Evolutionary conservation across 2,888 invertebrate species (phyloP).

Genomic region (Stratiomys singularior): DNA sequence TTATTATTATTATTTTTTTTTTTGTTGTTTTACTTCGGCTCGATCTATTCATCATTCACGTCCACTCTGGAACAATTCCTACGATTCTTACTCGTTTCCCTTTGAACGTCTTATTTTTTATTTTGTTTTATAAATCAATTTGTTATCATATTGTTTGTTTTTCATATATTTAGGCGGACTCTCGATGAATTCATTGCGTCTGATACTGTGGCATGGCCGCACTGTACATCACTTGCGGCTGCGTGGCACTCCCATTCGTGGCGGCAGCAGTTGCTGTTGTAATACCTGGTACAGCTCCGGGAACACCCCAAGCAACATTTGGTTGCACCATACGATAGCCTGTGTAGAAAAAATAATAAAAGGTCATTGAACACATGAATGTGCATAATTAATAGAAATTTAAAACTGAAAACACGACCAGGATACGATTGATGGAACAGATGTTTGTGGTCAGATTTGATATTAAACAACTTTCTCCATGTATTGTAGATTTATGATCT

Average conservation of each 20-base stretch:
- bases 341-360: constrained; percentile 56
- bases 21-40: constrained; percentile 5
- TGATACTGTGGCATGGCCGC: constrained; percentile 84
- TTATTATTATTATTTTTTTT: too few relatives aligned
- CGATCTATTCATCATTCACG: not conserved
- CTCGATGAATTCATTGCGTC: constrained; percentile 74
- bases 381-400: too few relatives aligned
- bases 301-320: constrained; percentile 67
- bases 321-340: constrained; percentile 74
- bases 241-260: constrained; percentile 69
- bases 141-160: constrained; percentile 16
- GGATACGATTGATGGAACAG: too few relatives aligned
- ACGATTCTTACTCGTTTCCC: not conserved
- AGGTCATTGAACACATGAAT: too few relatives aligned
- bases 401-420: too few relatives aligned
- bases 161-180: constrained; percentile 45
- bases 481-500: too few relatives aligned
- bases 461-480: too few relatives aligned
- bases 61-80: not conserved
- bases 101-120: constrained; percentile 19
- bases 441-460: too few relatives aligned
- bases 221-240: constrained; percentile 75
- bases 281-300: constrained; percentile 68
- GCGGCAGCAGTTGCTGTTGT: constrained; percentile 65
- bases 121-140: constrained; percentile 17